Conservation (phyloP, 2,113 vertebrate genomes). For the Polypterus bichir region DNA sequence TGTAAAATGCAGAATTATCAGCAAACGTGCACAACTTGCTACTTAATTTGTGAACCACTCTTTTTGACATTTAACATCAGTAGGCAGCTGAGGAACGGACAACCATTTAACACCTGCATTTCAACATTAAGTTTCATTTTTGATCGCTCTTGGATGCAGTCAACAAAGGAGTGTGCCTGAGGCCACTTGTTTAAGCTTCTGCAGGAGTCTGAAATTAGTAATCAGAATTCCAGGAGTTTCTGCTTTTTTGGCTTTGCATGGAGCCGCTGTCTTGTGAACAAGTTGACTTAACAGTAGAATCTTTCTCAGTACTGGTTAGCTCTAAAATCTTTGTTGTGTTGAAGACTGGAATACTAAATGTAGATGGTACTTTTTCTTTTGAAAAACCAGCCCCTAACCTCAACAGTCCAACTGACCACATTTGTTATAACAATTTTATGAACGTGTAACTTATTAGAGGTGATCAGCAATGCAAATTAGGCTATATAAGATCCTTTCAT, state of each 20-base stretch:
- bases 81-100: not conserved
- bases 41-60: not conserved
- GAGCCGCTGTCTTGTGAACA: no score
- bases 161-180: constrained; percentile 11
- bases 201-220: constrained; percentile 22
- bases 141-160: not conserved
- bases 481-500: no score
- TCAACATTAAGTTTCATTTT: not conserved
- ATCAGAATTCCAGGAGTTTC: constrained; percentile 16
- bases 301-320: no score
- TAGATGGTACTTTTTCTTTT: no score
- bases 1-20: constrained; percentile 1
- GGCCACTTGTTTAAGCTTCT: constrained; percentile 24
- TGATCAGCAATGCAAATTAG: no score
- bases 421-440: no score
- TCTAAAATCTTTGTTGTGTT: no score
- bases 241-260: constrained; percentile 13
- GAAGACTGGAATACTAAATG: no score
- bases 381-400: no score
- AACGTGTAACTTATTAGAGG: no score
- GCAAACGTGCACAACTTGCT: not conserved
- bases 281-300: no score
- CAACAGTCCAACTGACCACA: no score
- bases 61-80: not conserved
- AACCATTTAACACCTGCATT: not conserved